Conservation (phyloP, 2,888 invertebrate species). For the Germaria angustata region DNA sequence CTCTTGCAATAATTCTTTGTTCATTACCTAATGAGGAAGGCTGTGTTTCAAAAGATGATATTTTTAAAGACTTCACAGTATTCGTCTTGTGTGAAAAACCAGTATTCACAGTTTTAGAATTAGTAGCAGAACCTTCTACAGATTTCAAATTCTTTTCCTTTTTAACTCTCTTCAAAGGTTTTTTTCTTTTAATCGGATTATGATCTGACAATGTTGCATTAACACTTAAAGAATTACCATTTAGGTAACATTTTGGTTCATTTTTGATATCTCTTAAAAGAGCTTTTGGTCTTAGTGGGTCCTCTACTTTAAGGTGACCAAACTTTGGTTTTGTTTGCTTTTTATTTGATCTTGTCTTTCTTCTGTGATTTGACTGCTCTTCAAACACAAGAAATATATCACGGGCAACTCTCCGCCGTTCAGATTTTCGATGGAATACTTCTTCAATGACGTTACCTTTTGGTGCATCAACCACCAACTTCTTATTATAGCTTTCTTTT, state of each 20-base stretch:
- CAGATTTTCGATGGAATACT: constrained; percentile 76
- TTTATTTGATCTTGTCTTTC: constrained; percentile 71
- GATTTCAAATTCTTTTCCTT: not conserved
- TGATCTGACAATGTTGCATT: not conserved
- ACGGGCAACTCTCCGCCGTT: constrained; percentile 78
- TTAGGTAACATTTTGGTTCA: constrained; percentile 74
- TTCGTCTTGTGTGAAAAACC: not conserved
- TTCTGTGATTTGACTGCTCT: constrained; percentile 74
- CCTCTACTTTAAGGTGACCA: constrained; percentile 68
- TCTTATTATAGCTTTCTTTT: constrained; percentile 67
- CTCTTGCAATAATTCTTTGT: constrained; percentile 56
- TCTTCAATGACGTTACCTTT: constrained; percentile 66
- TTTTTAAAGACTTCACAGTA: not conserved
- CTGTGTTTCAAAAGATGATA: not conserved
- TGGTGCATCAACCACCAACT: constrained; percentile 65
- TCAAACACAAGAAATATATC: constrained; percentile 79
- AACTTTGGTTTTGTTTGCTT: constrained; percentile 72
- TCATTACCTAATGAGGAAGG: not conserved
- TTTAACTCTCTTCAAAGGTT: not conserved
- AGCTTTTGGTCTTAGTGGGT: constrained; percentile 58
- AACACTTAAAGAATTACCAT: not conserved
- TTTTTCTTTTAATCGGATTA: not conserved
- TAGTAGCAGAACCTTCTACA: not conserved
- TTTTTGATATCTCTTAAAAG: constrained; percentile 76
- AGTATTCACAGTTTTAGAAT: not conserved